Base-by-base conservation (phyloP, 2,113 vertebrate species). In the Callocephalon fimbriatum region DNA sequence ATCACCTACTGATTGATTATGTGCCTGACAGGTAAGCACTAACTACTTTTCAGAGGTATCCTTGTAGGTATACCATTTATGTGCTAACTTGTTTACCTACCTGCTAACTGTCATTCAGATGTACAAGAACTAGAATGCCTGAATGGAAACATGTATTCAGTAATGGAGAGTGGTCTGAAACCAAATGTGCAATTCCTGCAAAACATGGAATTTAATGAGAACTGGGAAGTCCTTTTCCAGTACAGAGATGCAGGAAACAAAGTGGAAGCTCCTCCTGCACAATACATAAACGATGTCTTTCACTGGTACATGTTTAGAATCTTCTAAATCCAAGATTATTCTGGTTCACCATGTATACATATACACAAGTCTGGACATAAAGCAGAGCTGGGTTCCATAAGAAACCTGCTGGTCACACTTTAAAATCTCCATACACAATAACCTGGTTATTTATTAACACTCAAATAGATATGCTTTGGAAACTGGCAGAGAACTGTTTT, bases 1-100 rank as follows among this genome's bases (percentile, higher is more conserved):
- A 58, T 8, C 20, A 26, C 15, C 6, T 15, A 61, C 3, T 1
- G 1, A 58, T n/a, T 29, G 22, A 23, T 12, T 22, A 13, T 1
- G 6, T 31, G 31, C 31, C 53, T 58, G 32, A 65, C 27, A 47
- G 56, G 16, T n/a, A 8, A 77, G n/a, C 26, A 35, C 15, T 32
- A 81, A 77, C 13, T 18, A 12, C 37, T 62, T 74, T 31, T 32
- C 45, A 53, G 48, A 77, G 37, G 8, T 17, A 25, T 37, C 29
- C 22, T 76, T 62, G 26, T 27, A 59, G 6, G 17, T 35, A 13
- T 13, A 26, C 23, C 23, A n/a, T 4, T 25, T 19, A 40, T 3
- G 5, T 2, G 19, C 73, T 77, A 47, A 50, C 0, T 1, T 12
- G 7, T n/a, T 80, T 44, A 70, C 23, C 37, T 70, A 62, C 68